Evolutionary conservation across 2,888 invertebrate genomes (phyloP).

Genomic region (Campoplex capitator): DNA sequence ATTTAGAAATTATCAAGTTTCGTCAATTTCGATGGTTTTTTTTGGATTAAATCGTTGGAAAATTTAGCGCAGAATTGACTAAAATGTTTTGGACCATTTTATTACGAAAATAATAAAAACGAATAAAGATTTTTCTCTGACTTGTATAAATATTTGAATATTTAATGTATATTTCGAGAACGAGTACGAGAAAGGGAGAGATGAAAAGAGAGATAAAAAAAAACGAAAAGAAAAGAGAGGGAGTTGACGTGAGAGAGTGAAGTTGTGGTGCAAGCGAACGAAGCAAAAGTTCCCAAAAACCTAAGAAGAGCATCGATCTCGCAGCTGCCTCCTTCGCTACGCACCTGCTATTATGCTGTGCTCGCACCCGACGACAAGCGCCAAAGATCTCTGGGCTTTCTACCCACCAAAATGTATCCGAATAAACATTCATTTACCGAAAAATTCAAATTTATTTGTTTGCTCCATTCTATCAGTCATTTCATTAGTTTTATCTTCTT

Average conservation of each 20-base stretch:
- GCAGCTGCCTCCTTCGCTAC: slow-evolving; percentile 82
- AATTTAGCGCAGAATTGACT: no score
- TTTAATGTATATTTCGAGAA: slow-evolving; percentile 15
- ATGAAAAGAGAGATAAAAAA: slow-evolving; percentile 5
- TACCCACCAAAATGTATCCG: slow-evolving; percentile 70
- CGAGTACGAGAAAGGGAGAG: slow-evolving; percentile 35
- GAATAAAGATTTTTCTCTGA: neutral
- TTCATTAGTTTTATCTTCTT: neutral
- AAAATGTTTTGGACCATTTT: slow-evolving; percentile 22
- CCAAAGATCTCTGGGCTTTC: slow-evolving; percentile 76
- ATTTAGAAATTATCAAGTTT: no score
- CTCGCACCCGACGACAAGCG: slow-evolving; percentile 77
- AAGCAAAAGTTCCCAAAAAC: slow-evolving; percentile 78
- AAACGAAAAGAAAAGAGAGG: slow-evolving; percentile 22
- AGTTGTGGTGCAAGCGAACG: slow-evolving; percentile 69
- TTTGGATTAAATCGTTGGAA: no score
- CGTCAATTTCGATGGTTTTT: neutral
- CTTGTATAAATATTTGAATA: neutral
- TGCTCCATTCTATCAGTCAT: neutral
- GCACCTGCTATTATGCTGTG: slow-evolving; percentile 83
- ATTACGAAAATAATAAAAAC: neutral
- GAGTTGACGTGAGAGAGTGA: slow-evolving; percentile 64
- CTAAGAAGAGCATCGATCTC: slow-evolving; percentile 82
- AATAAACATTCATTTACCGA: neutral
- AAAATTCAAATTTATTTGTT: neutral